Percentiles rank a stretch among this genome's conserved stretches.
phyloP scores from a whole-genome alignment of 2,113 vertebrate genomes.

The Etheostoma cragini region DNA sequence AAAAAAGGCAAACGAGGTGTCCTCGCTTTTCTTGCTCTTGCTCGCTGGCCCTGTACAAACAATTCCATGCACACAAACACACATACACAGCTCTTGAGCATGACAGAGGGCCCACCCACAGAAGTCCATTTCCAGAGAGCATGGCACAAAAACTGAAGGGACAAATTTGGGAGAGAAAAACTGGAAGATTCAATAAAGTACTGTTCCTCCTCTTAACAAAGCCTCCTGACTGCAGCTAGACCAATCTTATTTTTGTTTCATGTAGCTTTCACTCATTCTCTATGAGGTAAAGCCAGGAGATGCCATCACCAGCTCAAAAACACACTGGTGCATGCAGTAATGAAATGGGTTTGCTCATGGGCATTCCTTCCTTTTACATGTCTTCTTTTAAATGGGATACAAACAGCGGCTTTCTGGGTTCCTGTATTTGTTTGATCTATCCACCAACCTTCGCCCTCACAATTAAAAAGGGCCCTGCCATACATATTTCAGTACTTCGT shows the following conservation, averaged over 20 bases:
- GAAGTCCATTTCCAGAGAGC: constrained; percentile 39
- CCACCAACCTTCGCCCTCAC: too few species aligned
- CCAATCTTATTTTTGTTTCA: neutral
- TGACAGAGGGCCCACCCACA: constrained; percentile 33
- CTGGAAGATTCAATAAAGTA: neutral
- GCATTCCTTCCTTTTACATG: neutral
- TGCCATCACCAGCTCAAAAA: neutral
- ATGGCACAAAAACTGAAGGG: constrained; percentile 1
- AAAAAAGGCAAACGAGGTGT: constrained; percentile 44
- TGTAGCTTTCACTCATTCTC: neutral
- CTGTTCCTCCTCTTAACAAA: constrained; percentile 7
- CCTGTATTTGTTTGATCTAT: too few species aligned
- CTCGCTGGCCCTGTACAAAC: neutral
- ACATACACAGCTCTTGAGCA: constrained; percentile 13
- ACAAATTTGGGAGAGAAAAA: constrained; percentile 5
- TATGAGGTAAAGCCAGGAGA: neutral
- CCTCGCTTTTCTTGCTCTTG: constrained; percentile 24
- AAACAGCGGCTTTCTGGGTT: too few species aligned
- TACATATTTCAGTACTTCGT: too few species aligned
- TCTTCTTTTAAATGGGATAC: neutral
- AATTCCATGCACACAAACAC: neutral
- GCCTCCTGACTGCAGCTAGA: neutral
- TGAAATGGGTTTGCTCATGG: neutral
- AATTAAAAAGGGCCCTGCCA: too few species aligned
- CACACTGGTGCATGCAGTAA: neutral